Base-by-base conservation (phyloP, 1,140 invertebrate genomes). In the Sinonovacula constricta region DNA sequence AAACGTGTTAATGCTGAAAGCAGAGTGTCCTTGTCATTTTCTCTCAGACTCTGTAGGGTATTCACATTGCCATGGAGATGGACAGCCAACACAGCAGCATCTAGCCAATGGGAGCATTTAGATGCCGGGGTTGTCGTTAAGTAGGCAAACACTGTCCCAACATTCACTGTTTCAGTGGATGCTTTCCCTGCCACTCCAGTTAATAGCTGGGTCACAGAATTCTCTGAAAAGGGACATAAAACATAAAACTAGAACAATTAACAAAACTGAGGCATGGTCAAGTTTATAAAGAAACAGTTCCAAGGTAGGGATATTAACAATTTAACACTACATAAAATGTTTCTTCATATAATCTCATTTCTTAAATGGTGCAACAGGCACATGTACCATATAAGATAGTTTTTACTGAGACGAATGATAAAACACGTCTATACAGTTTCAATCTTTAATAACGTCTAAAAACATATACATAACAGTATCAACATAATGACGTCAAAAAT, bases 1-100 rank as follows among this genome's bases (percentile, higher is more conserved):
- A 79, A 68, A 49, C 77, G 49, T 31, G 62, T 30, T 14, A 57
- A 45, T 28, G 67, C 77, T 36, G 70, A 68, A 18, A 65, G 33
- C 7, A 49, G 33, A 5, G 30, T 56, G 51, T 79, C 77, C 1
- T 36, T 22, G 10, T 65, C 31, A 53, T 79, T 59, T 7, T 26
- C 28, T 7, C 26, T 57, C 22, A 79, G 22, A 39, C 30, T 70
- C 1, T 54, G 5, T 12, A 49, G 49, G 28, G 59, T 45, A 3
- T 18, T 22, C 15, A n/a, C 3, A 18, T 28, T 66, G 26, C 60
- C 60, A 31, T 62, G 59, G 31, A 49, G 39, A 39, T 18, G 34
- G 1, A 79, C 51, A 36, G 60, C 24, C 36, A 34, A 71, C 33
- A 70, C 22, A 2, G 56, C 24, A 7, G 68, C 59, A 36, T 75